These are phyloP conservation scores for Pristionchus entomophagus DNA, from an alignment of 2,888 invertebrate species.

Conservation along the genomic window DNA sequence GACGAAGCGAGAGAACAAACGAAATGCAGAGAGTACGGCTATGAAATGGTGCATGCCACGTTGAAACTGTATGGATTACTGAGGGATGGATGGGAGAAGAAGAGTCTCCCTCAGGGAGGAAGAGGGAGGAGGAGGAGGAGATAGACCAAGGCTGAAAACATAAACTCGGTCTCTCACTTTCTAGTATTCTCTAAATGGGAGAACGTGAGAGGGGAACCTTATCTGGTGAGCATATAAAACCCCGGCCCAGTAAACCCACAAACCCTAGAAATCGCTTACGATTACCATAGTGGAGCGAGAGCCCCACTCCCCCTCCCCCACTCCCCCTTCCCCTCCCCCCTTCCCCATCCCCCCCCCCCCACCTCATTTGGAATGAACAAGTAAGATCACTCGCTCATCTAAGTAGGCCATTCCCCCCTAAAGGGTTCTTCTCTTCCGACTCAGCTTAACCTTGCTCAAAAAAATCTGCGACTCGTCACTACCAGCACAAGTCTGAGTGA, in stretches of 20 bases:
- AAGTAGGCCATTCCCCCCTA: conserved; percentile 29
- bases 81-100: background rate
- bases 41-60: conserved; percentile 32
- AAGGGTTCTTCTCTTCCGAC: background rate
- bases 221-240: background rate
- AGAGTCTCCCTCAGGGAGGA: background rate
- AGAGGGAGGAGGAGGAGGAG: background rate
- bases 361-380: background rate
- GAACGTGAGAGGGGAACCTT: background rate
- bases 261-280: background rate
- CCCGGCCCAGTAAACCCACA: conserved; percentile 25
- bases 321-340: background rate
- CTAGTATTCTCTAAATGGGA: background rate
- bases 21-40: background rate
- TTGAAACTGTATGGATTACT: conserved; percentile 15
- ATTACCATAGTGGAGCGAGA: conserved; percentile 10
- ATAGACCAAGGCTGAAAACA: background rate
- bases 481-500: conserved; percentile 8
- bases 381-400: conserved; percentile 24
- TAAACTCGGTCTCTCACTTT: background rate
- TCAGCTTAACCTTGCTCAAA: background rate
- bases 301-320: background rate
- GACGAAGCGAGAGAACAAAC: background rate
- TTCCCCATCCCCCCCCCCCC: background rate
- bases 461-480: background rate